Conservation (phyloP, 2,113 vertebrate genomes). For the Cavia aperea region DNA sequence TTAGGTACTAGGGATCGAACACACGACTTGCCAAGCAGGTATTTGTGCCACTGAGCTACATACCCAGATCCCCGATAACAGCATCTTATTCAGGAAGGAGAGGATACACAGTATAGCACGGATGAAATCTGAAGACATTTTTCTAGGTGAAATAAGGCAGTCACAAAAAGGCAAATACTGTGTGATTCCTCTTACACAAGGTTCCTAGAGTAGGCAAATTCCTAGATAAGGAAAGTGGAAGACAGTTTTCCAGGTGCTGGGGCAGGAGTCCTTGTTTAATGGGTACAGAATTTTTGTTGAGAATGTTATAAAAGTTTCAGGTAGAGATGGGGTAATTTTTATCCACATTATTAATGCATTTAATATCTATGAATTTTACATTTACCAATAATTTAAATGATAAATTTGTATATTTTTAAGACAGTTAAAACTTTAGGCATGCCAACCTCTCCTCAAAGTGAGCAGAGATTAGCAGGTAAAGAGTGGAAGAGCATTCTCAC, state of each 20-base stretch:
- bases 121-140: not conserved
- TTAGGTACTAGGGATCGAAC: too few relatives aligned
- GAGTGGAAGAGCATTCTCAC: too few relatives aligned
- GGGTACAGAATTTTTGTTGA: not conserved
- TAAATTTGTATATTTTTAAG: not conserved
- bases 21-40: too few relatives aligned
- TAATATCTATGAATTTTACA: not conserved
- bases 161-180: not conserved
- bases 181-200: not conserved
- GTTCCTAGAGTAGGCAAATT: not conserved
- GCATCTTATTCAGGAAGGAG: not conserved
- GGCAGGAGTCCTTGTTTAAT: not conserved
- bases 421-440: not conserved
- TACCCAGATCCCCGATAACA: too few relatives aligned
- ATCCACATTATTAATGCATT: not conserved
- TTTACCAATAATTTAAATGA: not conserved
- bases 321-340: not conserved
- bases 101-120: not conserved
- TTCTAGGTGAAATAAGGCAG: not conserved
- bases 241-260: not conserved
- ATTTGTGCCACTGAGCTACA: too few relatives aligned
- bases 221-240: not conserved
- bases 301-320: not conserved
- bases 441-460: not conserved
- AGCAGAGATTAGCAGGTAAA: not conserved